Base-by-base conservation (phyloP, 2,888 invertebrate species). In the Lacanobia oleracea region DNA sequence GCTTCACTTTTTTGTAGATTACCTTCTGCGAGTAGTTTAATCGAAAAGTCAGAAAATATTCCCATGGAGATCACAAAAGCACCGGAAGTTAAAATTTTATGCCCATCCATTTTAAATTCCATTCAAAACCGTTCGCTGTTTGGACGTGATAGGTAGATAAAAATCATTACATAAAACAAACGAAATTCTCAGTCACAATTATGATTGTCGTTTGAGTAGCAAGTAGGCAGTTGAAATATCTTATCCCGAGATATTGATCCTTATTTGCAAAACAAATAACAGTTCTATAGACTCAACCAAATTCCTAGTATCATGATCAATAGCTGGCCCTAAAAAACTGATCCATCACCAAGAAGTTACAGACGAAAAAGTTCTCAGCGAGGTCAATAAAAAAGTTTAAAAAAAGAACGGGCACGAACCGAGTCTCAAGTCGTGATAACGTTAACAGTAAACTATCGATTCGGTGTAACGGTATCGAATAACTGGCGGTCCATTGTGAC, bases 361-460 rank as follows among this genome's bases (percentile, higher is more conserved):
- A 53, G 67, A 54, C 65, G 56, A 70, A 81, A 75, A 72, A 74
- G 57, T 79, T 54, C 59, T 21, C 67, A 73, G 57, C 67, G 53
- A 61, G 61, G 60, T 67, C 60, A 67, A 67, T 65, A 82, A 79
- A 84, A n/a, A 80, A 72, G 75, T 61, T 70, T 57, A 64, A 80
- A 78, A 72, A 63, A 72, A 61, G 65, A 83, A 77, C 70, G 75
- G 68, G 70, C 77, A 86, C 85, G 77, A 77, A 80, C 69, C 76
- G 77, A 85, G 70, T 82, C 64, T 84, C 79, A 73, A 88, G 79
- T 87, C 91, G 88, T 92, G 92, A 93, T 92, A 90, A 89, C 79
- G 84, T 87, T 88, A 88, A 92, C 92, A 89, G 92, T 93, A 87
- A 91, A 88, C 88, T 89, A 90, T 91, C 86, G 90, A 92, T 90